Percentiles rank a stretch among this genome's conserved stretches.
Conservation (phyloP, 2,113 vertebrate species). For the Anguilla japonica region DNA sequence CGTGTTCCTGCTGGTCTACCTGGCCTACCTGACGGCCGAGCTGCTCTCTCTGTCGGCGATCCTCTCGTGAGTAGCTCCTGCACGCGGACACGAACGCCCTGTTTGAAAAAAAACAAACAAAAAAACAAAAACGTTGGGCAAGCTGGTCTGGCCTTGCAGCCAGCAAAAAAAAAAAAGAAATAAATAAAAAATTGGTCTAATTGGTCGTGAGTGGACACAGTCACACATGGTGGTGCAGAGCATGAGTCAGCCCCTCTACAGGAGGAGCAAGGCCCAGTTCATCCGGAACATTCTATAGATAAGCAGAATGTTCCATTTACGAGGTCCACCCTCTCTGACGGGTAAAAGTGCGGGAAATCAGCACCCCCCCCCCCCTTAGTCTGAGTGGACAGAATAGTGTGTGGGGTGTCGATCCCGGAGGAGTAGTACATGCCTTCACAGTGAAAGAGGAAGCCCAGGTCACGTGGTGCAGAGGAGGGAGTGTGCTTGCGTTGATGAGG, state of each 20-base stretch:
- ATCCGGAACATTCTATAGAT: not conserved
- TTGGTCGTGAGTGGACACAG: not conserved
- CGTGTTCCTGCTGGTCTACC: slow-evolving; percentile 90
- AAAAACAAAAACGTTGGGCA: not conserved
- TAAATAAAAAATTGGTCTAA: not conserved
- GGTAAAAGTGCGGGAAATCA: not conserved
- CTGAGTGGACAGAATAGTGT: not conserved
- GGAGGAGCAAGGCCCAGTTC: not conserved
- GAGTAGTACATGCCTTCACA: not conserved
- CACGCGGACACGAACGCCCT: not conserved
- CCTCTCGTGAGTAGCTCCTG: slow-evolving; percentile 82
- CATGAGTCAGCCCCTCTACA: not conserved
- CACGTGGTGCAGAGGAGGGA: not conserved
- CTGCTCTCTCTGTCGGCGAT: slow-evolving; percentile 93
- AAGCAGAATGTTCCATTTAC: not conserved
- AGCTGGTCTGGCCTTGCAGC: not conserved
- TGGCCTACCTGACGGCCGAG: slow-evolving; percentile 92
- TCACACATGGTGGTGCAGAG: not conserved
- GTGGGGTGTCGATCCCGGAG: not conserved
- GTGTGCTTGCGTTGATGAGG: not conserved
- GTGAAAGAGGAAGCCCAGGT: slow-evolving; percentile 21
- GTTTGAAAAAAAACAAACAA: not conserved
- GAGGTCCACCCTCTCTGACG: not conserved
- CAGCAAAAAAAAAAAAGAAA: not conserved
- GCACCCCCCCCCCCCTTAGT: not conserved